These are phyloP conservation scores for Gymnorhina tibicen DNA, from an alignment of 2,113 vertebrate species.

Conservation along the genomic window DNA sequence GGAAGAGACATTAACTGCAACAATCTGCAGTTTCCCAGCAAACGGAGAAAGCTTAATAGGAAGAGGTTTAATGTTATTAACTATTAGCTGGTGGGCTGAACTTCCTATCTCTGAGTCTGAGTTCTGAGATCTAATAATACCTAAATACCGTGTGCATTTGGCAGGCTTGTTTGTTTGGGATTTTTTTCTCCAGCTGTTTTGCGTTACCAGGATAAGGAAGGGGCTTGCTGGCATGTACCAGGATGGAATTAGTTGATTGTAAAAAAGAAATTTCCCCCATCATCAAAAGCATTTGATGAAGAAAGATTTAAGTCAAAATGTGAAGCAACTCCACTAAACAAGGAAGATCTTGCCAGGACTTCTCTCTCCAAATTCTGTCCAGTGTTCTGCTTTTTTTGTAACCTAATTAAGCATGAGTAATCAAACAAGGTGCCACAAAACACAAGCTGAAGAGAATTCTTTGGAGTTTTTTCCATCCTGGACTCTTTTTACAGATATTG, in stretches of 20 bases:
- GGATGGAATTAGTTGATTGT: neutral
- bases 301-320: neutral
- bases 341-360: neutral
- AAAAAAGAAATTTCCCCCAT: neutral
- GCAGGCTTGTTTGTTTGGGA: neutral
- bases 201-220: neutral
- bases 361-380: neutral
- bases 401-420: neutral
- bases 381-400: neutral
- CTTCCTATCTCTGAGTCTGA: neutral
- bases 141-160: neutral
- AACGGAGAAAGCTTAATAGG: neutral
- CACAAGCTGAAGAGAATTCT: neutral
- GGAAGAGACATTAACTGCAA: neutral
- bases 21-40: neutral
- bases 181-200: neutral
- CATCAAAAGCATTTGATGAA: neutral
- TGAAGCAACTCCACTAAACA: neutral
- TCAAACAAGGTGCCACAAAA: neutral
- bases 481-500: neutral
- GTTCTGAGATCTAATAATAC: neutral
- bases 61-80: neutral
- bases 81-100: neutral
- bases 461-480: neutral
- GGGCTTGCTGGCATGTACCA: neutral